phyloP scores from a whole-genome alignment of 2,113 vertebrate species.

The Macroglossus sobrinus region DNA sequence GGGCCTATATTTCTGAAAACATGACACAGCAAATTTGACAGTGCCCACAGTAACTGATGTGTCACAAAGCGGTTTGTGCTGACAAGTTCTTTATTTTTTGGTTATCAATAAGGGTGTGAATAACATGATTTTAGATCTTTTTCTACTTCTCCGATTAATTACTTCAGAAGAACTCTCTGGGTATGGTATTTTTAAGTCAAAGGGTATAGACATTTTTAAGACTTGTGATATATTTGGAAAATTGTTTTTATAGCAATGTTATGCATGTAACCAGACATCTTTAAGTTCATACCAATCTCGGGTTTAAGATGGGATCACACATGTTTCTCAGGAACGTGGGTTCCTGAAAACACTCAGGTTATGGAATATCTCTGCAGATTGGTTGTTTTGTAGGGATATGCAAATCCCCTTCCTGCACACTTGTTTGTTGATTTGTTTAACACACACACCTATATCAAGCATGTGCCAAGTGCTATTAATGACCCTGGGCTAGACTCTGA shows the following conservation, averaged over 20 bases:
- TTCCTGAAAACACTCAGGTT: not conserved
- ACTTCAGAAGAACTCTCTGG: not conserved
- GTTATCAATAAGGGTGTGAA: not conserved
- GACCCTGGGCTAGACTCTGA: not conserved
- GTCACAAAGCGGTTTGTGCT: not conserved
- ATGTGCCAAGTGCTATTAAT: not conserved
- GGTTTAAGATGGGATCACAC: not conserved
- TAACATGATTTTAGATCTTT: not conserved
- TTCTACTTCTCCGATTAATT: constrained; percentile 44
- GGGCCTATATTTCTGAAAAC: not conserved
- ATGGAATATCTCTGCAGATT: not conserved
- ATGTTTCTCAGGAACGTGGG: not conserved
- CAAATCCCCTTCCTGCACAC: not conserved
- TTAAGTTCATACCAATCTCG: not conserved
- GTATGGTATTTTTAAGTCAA: constrained; percentile 7
- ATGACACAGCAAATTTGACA: constrained; percentile 23
- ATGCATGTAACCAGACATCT: not conserved
- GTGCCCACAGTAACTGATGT: not conserved
- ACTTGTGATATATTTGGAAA: not conserved
- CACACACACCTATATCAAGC: not conserved
- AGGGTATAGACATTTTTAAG: constrained; percentile 3
- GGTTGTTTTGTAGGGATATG: not conserved
- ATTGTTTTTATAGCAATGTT: not conserved
- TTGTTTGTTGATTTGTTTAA: not conserved
- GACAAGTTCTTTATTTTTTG: not conserved